Percentiles rank a stretch among this genome's conserved stretches.
phyloP scores from a whole-genome alignment of 53 echinoderm and acorn worm genomes.

The Crossaster papposus region DNA sequence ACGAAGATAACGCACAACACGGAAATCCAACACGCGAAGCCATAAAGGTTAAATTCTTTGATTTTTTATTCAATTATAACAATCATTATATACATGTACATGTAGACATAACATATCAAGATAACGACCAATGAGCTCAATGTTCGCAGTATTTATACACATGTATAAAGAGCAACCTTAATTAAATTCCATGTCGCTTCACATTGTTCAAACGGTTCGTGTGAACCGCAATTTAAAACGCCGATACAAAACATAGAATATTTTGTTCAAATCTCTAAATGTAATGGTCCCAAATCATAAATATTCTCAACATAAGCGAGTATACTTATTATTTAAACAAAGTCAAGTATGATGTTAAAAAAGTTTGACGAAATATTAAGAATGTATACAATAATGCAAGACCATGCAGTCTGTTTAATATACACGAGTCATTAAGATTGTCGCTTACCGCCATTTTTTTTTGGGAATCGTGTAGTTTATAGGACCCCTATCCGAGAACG shows the following conservation, averaged over 20 bases:
- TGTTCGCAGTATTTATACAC: neutral
- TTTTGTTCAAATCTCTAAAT: neutral
- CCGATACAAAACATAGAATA: conserved; percentile 4
- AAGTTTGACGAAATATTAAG: neutral
- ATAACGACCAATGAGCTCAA: conserved; percentile 15
- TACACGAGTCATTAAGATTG: no score
- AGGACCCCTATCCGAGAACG: no score
- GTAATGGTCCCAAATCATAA: neutral
- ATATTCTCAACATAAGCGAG: neutral
- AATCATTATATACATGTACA: conserved; percentile 46
- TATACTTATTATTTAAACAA: no score
- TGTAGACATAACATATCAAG: conserved; percentile 48
- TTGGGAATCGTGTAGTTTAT: no score
- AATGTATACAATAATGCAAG: neutral
- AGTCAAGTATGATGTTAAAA: neutral
- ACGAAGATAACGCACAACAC: neutral
- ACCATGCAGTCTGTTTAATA: neutral
- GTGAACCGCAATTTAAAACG: neutral
- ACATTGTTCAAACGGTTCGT: neutral
- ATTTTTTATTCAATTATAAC: conserved; percentile 39
- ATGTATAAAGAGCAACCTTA: neutral
- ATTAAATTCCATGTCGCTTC: neutral
- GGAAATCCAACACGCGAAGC: neutral
- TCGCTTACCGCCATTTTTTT: no score
- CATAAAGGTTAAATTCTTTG: conserved; percentile 28